Evolutionary conservation across 2,888 invertebrate genomes (phyloP), one percentile per base, ranked within the genome.

Genomic region (Campopleginae sp.): DNA sequence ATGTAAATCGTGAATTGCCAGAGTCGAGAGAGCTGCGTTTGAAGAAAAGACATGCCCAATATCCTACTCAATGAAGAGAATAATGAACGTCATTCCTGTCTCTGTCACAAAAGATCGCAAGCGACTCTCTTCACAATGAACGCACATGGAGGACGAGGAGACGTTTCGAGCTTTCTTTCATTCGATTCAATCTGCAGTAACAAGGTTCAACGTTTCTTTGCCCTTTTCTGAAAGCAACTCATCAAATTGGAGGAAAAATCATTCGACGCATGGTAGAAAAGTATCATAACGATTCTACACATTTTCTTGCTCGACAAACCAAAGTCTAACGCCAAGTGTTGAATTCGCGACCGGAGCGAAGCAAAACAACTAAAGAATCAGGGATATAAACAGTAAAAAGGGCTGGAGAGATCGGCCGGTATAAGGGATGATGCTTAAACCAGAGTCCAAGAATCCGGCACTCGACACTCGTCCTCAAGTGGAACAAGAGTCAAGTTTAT

Each of bases 401-500:
- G 51, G 17, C 27, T 19, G 17, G 44, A 77, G 31, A 27, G 48
- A 68, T 68, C 44, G 54, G 27, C 51, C 19, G 5, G 31, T 48
- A 70, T 12, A 38, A 61, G 80, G 66, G 48, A 71, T 51, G 80
- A 81, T 66, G 71, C 58, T 74, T 77, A 44, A 77, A 51, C 38
- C 38, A 27, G 77, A 74, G 61, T 63, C 72, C 65, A 76, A 63
- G 80, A 76, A 68, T 58, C 71, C 80, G 65, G 71, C 54, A 48
- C 63, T 63, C 48, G 54, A 72, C 76, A 42, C 61, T 78, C 46
- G 44, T 83, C 65, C 27, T 72, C 63, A 72, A 80, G 80, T 58
- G 77, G 33, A 46, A 54, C 58, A 66, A 74, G 84, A 70, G 46
- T 85, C 65, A 75, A 79, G 75, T 85, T 65, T 82, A 68, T 70